These are phyloP conservation scores for Eublepharis macularius DNA, from an alignment of 2,113 vertebrate species.

Conservation along the genomic window DNA sequence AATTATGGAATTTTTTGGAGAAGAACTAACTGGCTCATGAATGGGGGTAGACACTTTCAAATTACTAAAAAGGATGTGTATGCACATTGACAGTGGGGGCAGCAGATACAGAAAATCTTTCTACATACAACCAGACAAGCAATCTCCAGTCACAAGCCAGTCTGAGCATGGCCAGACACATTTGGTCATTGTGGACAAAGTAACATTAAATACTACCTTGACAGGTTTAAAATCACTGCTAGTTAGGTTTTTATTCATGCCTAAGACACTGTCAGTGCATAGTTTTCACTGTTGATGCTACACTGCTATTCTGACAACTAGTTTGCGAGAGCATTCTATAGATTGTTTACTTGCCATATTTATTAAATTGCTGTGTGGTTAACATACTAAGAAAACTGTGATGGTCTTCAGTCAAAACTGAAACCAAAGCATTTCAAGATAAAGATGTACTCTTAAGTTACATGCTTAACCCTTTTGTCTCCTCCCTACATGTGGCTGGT, in stretches of 20 bases:
- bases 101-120: neutral
- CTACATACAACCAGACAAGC: neutral
- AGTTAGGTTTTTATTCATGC: neutral
- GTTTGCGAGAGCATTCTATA: constrained; percentile 14
- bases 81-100: constrained; percentile 22
- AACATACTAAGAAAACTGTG: constrained; percentile 4
- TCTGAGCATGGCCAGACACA: neutral
- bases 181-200: neutral
- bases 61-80: constrained; percentile 39
- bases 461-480: constrained; percentile 9
- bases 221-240: neutral
- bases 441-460: neutral
- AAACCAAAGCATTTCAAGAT: constrained; percentile 12
- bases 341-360: constrained; percentile 14
- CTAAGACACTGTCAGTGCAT: constrained; percentile 31
- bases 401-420: neutral
- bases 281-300: neutral
- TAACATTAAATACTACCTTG: neutral
- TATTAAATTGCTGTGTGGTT: neutral
- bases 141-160: neutral
- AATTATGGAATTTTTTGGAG: constrained; percentile 41
- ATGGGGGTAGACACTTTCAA: constrained; percentile 33
- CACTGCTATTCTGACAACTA: neutral
- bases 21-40: constrained; percentile 39
- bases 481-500: neutral